Evolutionary conservation across 2,113 vertebrate species (phyloP).

Genomic region (Scortum barcoo): DNA sequence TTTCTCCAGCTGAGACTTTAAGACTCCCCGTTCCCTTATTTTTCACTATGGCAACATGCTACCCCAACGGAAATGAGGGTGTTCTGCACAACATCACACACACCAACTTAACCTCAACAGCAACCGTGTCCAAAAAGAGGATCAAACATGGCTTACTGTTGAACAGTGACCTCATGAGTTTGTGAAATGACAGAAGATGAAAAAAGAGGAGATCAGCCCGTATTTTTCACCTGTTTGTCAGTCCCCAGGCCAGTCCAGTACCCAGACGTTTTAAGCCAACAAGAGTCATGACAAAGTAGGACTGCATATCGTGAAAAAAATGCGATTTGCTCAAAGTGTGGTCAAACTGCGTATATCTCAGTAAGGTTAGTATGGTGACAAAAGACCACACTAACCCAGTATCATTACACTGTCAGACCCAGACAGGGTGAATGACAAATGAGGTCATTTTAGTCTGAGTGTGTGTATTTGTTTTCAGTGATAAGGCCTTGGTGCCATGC

Average conservation of each 20-base stretch:
- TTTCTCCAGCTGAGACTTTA: conserved; percentile 69
- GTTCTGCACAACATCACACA: conserved; percentile 75
- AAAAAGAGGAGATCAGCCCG: conserved; percentile 29
- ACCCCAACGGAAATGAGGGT: conserved; percentile 72
- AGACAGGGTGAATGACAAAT: conserved; percentile 57
- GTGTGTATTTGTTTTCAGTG: conserved; percentile 62
- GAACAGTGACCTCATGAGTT: conserved; percentile 58
- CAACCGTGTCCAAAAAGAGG: conserved; percentile 63
- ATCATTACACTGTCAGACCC: conserved; percentile 60
- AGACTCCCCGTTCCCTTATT: conserved; percentile 68
- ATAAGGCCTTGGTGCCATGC: conserved; percentile 66
- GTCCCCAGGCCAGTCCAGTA: not conserved
- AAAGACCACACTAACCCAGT: conserved; percentile 52
- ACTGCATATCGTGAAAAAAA: conserved; percentile 9
- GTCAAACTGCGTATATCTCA: conserved; percentile 24
- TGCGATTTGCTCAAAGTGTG: conserved; percentile 1
- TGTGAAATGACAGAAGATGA: conserved; percentile 51
- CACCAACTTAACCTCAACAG: conserved; percentile 69
- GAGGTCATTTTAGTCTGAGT: conserved; percentile 60
- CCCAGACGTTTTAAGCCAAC: not conserved
- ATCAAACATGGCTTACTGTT: conserved; percentile 65
- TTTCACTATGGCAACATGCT: conserved; percentile 77
- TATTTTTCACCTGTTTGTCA: conserved; percentile 40
- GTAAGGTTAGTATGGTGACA: conserved; percentile 8
- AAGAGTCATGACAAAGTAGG: conserved; percentile 4